These are phyloP conservation scores for Phycodurus eques DNA, from an alignment of 2,113 vertebrate species.

Conservation along the genomic window DNA sequence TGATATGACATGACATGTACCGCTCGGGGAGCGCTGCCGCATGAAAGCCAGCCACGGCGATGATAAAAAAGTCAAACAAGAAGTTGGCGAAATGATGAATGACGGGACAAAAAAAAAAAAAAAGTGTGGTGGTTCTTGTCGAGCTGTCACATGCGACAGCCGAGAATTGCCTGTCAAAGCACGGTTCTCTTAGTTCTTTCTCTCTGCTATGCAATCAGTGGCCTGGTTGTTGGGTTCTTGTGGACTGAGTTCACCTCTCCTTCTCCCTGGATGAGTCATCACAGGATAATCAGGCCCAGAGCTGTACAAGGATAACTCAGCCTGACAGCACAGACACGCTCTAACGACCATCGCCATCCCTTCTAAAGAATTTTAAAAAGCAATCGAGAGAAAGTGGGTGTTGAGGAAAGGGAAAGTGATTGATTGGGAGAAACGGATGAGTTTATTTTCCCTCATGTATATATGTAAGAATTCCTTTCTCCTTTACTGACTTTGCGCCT, in stretches of 20 bases:
- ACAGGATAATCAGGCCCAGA: slow-evolving; percentile 67
- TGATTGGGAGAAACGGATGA: slow-evolving; percentile 15
- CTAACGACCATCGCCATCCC: slow-evolving; percentile 33
- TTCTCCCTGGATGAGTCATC: slow-evolving; percentile 60
- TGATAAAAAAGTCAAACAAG: slow-evolving; percentile 29
- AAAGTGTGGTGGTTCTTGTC: slow-evolving; percentile 7
- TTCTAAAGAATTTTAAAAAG: slow-evolving; percentile 8
- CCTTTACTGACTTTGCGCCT: slow-evolving; percentile 32
- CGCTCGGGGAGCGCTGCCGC: too few relatives aligned
- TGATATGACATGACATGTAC: slow-evolving; percentile 47
- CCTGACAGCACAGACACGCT: slow-evolving; percentile 46
- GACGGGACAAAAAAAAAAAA: not conserved
- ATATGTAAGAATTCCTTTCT: slow-evolving; percentile 26
- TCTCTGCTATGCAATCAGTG: slow-evolving; percentile 56
- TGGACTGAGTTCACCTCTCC: slow-evolving; percentile 68
- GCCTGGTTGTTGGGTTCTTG: slow-evolving; percentile 71
- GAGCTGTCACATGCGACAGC: slow-evolving; percentile 23
- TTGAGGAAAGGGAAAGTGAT: slow-evolving; percentile 12
- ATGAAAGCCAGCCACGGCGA: not conserved
- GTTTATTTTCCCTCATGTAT: slow-evolving; percentile 30
- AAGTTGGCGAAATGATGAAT: slow-evolving; percentile 21
- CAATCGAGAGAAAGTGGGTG: not conserved
- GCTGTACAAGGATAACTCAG: slow-evolving; percentile 66
- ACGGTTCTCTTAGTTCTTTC: slow-evolving; percentile 26
- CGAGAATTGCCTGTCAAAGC: slow-evolving; percentile 28